Evolutionary conservation across 2,888 invertebrate species (phyloP).

Genomic region (Lobophora halterata): DNA sequence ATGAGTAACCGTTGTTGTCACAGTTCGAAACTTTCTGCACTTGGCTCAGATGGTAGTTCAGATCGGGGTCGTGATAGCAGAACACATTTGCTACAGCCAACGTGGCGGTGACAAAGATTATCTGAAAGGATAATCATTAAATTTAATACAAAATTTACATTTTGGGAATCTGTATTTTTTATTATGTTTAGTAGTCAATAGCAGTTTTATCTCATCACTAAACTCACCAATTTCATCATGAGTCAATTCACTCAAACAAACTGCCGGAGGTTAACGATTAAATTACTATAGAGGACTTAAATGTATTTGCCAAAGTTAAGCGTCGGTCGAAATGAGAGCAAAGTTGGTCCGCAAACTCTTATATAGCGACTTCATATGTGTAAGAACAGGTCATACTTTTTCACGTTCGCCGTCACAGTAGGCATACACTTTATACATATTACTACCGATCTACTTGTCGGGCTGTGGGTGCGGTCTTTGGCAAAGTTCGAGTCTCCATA

Average conservation of each 20-base stretch:
- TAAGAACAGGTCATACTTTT: conserved; percentile 78
- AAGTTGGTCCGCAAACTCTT: conserved; percentile 70
- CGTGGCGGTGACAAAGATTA: conserved; percentile 44
- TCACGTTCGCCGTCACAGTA: conserved; percentile 66
- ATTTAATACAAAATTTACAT: not conserved
- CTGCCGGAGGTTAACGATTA: conserved; percentile 26
- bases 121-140: conserved; percentile 49
- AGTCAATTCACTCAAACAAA: conserved; percentile 26
- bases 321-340: conserved; percentile 79
- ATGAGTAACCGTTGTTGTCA: conserved; percentile 74
- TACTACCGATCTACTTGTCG: conserved; percentile 25
- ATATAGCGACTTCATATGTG: conserved; percentile 78
- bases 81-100: conserved; percentile 48
- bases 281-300: conserved; percentile 41
- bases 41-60: conserved; percentile 70
- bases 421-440: conserved; percentile 26
- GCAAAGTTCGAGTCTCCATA: conserved; percentile 37
- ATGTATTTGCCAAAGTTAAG: conserved; percentile 73
- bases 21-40: conserved; percentile 59
- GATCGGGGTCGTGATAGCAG: conserved; percentile 73
- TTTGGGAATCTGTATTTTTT: not conserved
- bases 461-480: conserved; percentile 64
- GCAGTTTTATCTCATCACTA: conserved; percentile 11
- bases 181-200: not conserved
- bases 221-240: conserved; percentile 65